These are phyloP conservation scores for Dryadula phaetusa DNA, from an alignment of 2,888 invertebrate species.

Conservation along the genomic window DNA sequence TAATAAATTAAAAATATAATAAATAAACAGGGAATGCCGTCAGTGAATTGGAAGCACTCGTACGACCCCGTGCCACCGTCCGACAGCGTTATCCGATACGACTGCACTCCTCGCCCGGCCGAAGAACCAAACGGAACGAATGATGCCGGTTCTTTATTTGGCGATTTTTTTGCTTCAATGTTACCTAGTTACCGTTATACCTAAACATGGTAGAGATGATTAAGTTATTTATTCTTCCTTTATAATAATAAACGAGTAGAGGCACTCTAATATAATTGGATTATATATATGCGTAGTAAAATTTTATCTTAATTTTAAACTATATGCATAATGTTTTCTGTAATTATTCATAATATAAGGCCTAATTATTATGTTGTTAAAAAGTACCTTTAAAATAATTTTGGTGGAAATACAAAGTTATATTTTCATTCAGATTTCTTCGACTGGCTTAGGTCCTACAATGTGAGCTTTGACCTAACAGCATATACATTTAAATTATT, in stretches of 20 bases:
- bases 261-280: no score
- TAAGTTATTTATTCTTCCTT: not conserved
- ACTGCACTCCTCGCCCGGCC: not conserved
- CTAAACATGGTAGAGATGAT: not conserved
- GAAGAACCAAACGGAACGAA: no score
- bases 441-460: no score
- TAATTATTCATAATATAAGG: not conserved
- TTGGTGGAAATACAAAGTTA: no score
- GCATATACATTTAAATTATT: no score
- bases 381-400: not conserved
- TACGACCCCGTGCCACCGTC: slow-evolving; percentile 8
- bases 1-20: no score
- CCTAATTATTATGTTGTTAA: not conserved
- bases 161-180: slow-evolving; percentile 8
- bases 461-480: no score
- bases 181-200: slow-evolving; percentile 14
- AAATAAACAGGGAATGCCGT: not conserved
- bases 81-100: slow-evolving; percentile 1
- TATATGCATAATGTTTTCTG: no score
- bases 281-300: no score
- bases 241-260: not conserved
- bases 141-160: not conserved
- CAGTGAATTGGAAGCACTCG: not conserved
- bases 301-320: not conserved
- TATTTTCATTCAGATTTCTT: no score